These are phyloP conservation scores for Phalacrocorax pelagicus DNA, from an alignment of 2,113 vertebrate genomes.

Conservation along the genomic window DNA sequence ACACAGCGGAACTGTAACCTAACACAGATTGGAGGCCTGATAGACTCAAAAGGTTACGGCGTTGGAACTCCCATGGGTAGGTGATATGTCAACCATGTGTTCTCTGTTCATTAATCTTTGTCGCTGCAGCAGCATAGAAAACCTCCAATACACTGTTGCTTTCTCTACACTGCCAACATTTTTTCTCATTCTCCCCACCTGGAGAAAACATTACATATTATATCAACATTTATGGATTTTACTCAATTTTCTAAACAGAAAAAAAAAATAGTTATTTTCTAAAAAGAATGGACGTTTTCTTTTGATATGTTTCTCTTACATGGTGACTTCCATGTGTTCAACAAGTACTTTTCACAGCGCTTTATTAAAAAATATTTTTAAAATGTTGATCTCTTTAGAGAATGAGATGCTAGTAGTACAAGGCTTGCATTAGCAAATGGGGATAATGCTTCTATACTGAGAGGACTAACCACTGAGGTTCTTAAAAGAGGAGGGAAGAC, in stretches of 20 bases:
- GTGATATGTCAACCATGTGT: constrained; percentile 54
- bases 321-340: neutral
- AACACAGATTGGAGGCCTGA: constrained; percentile 96
- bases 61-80: constrained; percentile 98
- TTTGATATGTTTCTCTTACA: neutral
- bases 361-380: neutral
- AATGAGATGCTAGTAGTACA: neutral
- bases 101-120: constrained; percentile 51
- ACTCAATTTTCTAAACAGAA: neutral
- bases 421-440: neutral
- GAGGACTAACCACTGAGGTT: neutral
- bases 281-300: neutral
- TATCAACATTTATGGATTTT: neutral
- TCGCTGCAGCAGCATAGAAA: neutral
- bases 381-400: neutral
- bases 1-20: constrained; percentile 98
- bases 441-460: neutral
- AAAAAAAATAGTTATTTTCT: neutral
- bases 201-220: neutral
- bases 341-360: neutral
- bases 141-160: neutral
- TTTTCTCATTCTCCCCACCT: neutral
- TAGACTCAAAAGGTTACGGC: constrained; percentile 96
- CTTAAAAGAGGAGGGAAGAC: neutral
- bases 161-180: neutral